These are phyloP conservation scores for Chrysolophus pictus DNA, from an alignment of 2,797 vertebrate species.

Conservation along the genomic window DNA sequence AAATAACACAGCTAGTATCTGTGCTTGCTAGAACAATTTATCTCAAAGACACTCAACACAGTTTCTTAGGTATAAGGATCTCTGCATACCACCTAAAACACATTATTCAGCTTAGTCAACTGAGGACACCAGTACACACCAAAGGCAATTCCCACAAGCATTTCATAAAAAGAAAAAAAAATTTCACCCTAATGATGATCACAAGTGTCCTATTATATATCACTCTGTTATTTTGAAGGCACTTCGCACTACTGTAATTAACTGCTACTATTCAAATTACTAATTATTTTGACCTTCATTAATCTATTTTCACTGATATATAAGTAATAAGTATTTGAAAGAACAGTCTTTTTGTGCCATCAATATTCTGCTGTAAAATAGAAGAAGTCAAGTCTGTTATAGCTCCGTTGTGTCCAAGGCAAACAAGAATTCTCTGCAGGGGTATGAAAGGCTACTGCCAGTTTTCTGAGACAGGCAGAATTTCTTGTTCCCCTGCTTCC, in stretches of 20 bases:
- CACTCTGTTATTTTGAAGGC: background rate
- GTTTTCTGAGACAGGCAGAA: constrained; percentile 27
- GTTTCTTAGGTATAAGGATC: constrained; percentile 67
- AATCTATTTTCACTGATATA: background rate
- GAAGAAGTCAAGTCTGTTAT: background rate
- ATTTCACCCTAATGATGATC: background rate
- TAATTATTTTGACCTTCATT: background rate
- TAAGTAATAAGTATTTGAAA: background rate
- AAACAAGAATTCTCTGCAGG: background rate
- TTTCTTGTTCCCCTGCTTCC: background rate
- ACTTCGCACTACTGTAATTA: background rate
- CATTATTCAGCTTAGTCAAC: background rate
- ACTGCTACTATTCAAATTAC: background rate
- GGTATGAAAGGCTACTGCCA: rapidly evolving
- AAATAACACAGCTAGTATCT: constrained; percentile 79
- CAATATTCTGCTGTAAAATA: background rate
- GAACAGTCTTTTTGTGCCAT: background rate
- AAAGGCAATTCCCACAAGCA: background rate
- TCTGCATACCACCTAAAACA: constrained; percentile 8
- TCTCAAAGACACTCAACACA: constrained; percentile 74
- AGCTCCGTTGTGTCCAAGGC: background rate
- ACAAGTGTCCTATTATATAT: background rate
- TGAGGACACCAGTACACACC: background rate
- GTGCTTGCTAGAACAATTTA: constrained; percentile 79
- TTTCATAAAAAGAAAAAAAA: background rate